Evolutionary conservation across 2,797 vertebrate genomes (phyloP).

Genomic region (Kryptolebias ocellatus): DNA sequence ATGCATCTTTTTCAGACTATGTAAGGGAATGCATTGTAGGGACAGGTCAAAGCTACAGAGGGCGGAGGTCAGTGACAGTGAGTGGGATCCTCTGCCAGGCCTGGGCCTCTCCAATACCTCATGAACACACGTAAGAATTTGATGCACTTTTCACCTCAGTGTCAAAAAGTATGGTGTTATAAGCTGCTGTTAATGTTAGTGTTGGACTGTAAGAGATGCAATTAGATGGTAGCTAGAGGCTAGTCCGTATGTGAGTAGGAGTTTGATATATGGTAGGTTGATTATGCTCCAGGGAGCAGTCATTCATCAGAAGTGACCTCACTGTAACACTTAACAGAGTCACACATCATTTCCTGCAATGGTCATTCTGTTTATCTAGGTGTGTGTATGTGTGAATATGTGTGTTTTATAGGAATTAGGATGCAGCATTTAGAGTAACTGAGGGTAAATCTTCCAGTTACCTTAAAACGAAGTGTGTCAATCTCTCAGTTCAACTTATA

Average conservation of each 20-base stretch:
- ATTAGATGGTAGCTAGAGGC: conserved; percentile 63
- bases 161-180: conserved; percentile 42
- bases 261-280: conserved; percentile 70
- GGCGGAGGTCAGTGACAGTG: conserved; percentile 88
- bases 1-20: conserved; percentile 81
- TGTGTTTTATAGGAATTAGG: conserved; percentile 30
- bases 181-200: conserved; percentile 46
- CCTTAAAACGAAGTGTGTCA: neutral
- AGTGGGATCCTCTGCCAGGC: conserved; percentile 91
- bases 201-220: conserved; percentile 48
- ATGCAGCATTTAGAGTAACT: conserved; percentile 35
- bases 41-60: conserved; percentile 93
- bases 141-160: conserved; percentile 31
- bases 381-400: conserved; percentile 23
- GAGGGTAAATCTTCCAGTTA: neutral
- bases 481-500: too few species aligned
- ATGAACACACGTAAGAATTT: conserved; percentile 94
- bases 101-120: conserved; percentile 94
- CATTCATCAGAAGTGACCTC: conserved; percentile 74
- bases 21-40: conserved; percentile 94
- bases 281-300: conserved; percentile 71
- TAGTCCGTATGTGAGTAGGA: conserved; percentile 35
- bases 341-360: conserved; percentile 70
- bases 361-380: conserved; percentile 60
- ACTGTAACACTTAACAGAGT: conserved; percentile 62